Conservation (phyloP, 2,113 vertebrate species). For the Melanocharis versteri region DNA sequence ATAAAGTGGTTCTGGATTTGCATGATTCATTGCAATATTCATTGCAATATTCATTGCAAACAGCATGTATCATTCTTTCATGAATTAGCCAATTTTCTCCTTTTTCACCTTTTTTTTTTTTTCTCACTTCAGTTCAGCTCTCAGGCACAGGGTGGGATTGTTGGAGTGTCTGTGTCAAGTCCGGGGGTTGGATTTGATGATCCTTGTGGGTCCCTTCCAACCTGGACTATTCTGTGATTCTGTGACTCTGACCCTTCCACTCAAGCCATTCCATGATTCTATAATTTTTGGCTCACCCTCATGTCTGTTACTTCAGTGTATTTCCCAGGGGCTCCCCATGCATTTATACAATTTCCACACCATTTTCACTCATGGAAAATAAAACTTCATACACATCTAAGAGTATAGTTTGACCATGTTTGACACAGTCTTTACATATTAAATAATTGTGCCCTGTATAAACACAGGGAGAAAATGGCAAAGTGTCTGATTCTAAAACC, state of each 20-base stretch:
- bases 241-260: neutral
- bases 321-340: neutral
- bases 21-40: neutral
- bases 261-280: neutral
- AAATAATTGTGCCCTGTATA: neutral
- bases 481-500: neutral
- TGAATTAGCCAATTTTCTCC: neutral
- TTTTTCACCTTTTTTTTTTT: neutral
- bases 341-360: neutral
- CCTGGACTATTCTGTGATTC: neutral
- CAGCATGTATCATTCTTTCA: neutral
- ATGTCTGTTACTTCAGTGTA: neutral
- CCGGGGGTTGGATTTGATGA: neutral
- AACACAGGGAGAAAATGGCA: neutral
- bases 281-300: neutral
- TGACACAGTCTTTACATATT: neutral
- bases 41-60: neutral
- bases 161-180: neutral
- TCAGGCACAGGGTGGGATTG: neutral
- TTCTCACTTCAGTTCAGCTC: neutral
- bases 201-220: neutral
- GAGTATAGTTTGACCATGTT: neutral
- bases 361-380: neutral
- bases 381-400: neutral
- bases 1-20: neutral